These are phyloP conservation scores for Aphis gossypii DNA, from an alignment of 1,140 invertebrate genomes.

Conservation along the genomic window DNA sequence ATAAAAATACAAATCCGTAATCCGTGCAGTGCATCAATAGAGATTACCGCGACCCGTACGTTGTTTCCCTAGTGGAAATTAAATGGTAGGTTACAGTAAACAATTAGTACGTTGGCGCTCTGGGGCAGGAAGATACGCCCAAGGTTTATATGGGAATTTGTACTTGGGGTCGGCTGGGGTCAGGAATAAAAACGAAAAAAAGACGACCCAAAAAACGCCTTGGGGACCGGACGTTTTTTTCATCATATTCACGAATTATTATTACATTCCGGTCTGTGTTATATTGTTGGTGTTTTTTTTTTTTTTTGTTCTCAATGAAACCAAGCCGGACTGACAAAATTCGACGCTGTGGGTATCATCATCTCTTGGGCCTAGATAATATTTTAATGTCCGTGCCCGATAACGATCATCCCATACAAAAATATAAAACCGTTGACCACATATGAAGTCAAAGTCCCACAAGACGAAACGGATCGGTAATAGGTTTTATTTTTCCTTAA, in stretches of 20 bases:
- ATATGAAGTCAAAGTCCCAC: conserved; percentile 44
- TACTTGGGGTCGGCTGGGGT: conserved; percentile 34
- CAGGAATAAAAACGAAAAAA: conserved; percentile 21
- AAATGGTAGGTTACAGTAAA: conserved; percentile 55
- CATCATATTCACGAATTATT: conserved; percentile 54
- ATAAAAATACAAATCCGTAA: background rate
- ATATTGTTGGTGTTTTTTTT: background rate
- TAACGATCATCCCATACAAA: conserved; percentile 52
- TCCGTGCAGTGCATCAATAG: conserved; percentile 32
- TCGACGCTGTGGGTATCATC: conserved; percentile 51
- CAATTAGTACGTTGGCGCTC: conserved; percentile 49
- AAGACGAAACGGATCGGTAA: conserved; percentile 57
- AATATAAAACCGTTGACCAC: conserved; percentile 47
- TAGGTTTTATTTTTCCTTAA: conserved; percentile 50
- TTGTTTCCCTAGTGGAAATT: conserved; percentile 10
- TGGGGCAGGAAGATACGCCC: conserved; percentile 38
- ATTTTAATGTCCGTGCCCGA: conserved; percentile 56
- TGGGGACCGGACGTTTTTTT: background rate
- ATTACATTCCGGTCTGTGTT: background rate
- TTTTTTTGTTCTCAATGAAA: conserved; percentile 30
- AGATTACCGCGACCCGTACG: background rate
- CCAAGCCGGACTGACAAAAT: conserved; percentile 30
- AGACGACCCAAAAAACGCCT: conserved; percentile 33
- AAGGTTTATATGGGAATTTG: conserved; percentile 44
- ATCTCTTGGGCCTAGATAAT: conserved; percentile 47